A percentile compares a stretch with the other conserved stretches of the same genome.
Evolutionary conservation across 2,797 vertebrate genomes (phyloP).

Genomic region (Diceros bicornis): DNA sequence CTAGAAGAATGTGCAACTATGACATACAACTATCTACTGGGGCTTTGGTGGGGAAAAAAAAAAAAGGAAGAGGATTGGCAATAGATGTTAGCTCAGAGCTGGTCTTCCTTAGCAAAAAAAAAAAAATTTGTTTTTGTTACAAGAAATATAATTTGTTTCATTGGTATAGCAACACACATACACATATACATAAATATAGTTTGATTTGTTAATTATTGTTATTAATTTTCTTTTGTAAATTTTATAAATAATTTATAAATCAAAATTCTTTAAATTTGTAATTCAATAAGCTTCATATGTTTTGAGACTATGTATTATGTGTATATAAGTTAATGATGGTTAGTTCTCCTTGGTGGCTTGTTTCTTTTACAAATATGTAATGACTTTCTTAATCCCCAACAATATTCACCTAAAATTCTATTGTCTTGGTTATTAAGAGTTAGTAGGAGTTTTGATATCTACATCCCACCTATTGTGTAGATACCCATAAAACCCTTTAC

Average conservation of each 20-base stretch:
- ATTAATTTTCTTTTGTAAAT: background rate
- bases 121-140: background rate
- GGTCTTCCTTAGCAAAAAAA: too few species aligned
- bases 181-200: background rate
- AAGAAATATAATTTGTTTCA: slow-evolving; percentile 5
- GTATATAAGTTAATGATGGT: background rate
- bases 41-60: too few species aligned
- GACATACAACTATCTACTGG: too few species aligned
- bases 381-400: background rate
- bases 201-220: background rate
- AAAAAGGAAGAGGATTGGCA: too few species aligned
- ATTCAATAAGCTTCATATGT: background rate
- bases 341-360: background rate
- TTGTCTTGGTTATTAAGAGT: slow-evolving; percentile 1
- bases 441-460: background rate
- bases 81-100: too few species aligned
- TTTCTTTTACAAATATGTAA: background rate
- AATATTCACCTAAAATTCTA: background rate
- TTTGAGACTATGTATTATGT: background rate
- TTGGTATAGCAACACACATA: background rate
- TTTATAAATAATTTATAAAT: background rate
- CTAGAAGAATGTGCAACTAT: too few species aligned
- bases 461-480: background rate
- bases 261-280: slow-evolving; percentile 20
- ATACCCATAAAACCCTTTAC: background rate